phyloP scores from a whole-genome alignment of 1,140 invertebrate species.

The Cepaea nemoralis region DNA sequence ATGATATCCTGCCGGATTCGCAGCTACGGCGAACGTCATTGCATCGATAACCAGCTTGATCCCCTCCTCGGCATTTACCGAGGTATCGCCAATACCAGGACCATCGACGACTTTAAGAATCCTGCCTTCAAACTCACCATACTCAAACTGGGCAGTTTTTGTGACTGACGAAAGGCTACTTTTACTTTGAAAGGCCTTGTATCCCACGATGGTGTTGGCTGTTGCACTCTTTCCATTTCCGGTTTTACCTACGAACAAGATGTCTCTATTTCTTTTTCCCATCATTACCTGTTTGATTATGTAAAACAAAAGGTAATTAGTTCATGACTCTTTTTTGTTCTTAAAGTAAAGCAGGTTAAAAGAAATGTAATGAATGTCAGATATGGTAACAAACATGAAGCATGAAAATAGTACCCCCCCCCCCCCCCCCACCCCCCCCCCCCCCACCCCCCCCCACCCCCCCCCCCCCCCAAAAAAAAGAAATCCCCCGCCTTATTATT shows the following conservation, averaged over 20 bases:
- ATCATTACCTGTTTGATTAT: no score
- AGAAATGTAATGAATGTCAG: no score
- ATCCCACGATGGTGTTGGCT: constrained; percentile 14
- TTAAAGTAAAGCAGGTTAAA: no score
- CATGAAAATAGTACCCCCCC: no score
- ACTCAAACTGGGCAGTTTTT: neutral
- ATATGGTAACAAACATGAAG: no score
- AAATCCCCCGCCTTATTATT: no score
- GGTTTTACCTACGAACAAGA: constrained; percentile 33
- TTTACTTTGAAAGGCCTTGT: constrained; percentile 1
- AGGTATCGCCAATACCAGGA: constrained; percentile 21
- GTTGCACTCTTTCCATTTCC: constrained; percentile 33
- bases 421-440: no score
- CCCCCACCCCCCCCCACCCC: no score
- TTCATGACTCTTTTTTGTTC: no score
- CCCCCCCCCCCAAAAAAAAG: no score
- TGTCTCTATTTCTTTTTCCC: no score
- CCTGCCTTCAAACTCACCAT: neutral
- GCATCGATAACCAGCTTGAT: neutral
- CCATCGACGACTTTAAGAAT: constrained; percentile 28
- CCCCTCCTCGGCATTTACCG: neutral
- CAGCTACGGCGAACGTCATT: neutral
- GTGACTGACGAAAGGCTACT: neutral
- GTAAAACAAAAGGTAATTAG: no score
- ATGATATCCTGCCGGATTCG: constrained; percentile 8